Base-by-base conservation (phyloP, 2,888 invertebrate genomes). In the Eilema caniola region DNA sequence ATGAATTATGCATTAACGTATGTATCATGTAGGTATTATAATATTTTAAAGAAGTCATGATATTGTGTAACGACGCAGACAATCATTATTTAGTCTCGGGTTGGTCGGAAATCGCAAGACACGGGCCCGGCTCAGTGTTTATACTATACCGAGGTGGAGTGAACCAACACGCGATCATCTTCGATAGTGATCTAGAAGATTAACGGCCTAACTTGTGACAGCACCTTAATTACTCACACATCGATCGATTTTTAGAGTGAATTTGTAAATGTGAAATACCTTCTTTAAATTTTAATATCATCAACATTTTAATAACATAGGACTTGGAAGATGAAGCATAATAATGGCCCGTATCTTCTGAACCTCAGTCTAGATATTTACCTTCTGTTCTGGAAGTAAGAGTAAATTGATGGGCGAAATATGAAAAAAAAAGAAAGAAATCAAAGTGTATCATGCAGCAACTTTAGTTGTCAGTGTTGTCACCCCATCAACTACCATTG, bases 161-260 rank as follows among this genome's bases (percentile, higher is more conserved):
- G 82, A 84, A 74, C 79, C 80, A 83, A 80, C 93, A 93, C 93
- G 93, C 93, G 92, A 93, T 92, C 93, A 89, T 89, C 86, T 85
- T 80, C 81, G 93, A 94, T 94, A 92, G 89, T 89, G 90, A 93
- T 94, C 94, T 89, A 80, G 81, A 87, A 93, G 93, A 94, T 93
- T 89, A 93, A 93, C 92, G 90, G 88, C 89, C 87, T 82, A 87
- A 88, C 85, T 88, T 89, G 90, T 91, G 90, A 91, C 92, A 92
- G 85, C 86, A 86, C 91, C 90, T 93, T 93, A 93, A 94, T 94
- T 94, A 88, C 87, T 91, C 89, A 91, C 89, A 90, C 87, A 86
- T 88, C 87, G 90, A 92, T 88, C 84, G 85, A 91, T 89, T 90
- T n/a, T 89, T 89, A 87, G 88, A 86, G 71, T 74, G 47, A 70